Percentiles rank a stretch among this genome's conserved stretches.
Evolutionary conservation across 1,140 invertebrate genomes (phyloP).

Genomic region (Anthonomus grandis): DNA sequence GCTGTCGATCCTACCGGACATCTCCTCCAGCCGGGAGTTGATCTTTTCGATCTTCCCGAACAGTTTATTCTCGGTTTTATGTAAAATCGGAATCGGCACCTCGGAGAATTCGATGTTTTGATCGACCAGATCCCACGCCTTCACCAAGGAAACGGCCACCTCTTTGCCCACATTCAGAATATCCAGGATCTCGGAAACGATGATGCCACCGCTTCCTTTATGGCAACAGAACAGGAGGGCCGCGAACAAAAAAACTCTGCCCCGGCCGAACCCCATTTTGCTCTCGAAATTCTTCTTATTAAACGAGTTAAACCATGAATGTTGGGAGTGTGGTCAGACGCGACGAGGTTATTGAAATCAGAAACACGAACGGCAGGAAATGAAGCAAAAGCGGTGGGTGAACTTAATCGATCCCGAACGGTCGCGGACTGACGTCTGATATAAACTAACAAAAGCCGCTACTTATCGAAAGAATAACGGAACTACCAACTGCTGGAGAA

Average conservation of each 20-base stretch:
- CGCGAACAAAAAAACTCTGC: not conserved
- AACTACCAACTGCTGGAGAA: no score
- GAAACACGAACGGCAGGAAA: not conserved
- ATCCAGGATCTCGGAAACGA: conserved; percentile 49
- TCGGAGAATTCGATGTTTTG: conserved; percentile 53
- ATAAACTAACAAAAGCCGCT: no score
- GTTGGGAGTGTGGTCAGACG: not conserved
- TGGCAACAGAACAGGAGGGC: not conserved
- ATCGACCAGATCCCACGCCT: conserved; percentile 60
- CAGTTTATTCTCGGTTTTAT: conserved; percentile 44
- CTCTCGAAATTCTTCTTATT: not conserved
- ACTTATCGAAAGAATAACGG: no score
- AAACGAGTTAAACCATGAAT: not conserved
- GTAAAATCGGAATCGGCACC: conserved; percentile 56
- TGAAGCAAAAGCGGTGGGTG: not conserved
- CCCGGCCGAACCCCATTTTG: not conserved
- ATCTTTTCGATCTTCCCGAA: conserved; percentile 39
- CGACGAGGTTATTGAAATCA: conserved; percentile 1
- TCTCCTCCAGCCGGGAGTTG: conserved; percentile 29
- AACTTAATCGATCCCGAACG: not conserved
- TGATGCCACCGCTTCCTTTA: not conserved
- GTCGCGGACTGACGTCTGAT: not conserved
- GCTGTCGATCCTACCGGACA: conserved; percentile 43
- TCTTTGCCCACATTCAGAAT: conserved; percentile 60
- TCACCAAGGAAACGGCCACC: conserved; percentile 55